phyloP scores from a whole-genome alignment of 2,113 vertebrate species.

The Peromyscus leucopus region DNA sequence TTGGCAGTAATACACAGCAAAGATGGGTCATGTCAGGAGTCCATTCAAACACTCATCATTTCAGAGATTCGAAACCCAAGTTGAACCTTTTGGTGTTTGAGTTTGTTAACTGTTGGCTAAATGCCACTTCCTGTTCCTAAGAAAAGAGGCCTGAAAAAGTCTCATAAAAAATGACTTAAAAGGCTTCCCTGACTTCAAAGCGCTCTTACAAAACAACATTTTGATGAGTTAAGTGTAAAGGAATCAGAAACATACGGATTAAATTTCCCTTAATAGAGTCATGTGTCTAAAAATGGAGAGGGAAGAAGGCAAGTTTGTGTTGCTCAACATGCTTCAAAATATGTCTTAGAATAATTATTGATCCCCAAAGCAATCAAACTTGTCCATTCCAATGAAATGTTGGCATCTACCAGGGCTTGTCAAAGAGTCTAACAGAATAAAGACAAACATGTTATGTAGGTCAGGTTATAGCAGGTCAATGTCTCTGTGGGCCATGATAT shows the following conservation, averaged over 20 bases:
- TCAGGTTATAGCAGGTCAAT: background rate
- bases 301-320: constrained; percentile 71
- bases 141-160: constrained; percentile 83
- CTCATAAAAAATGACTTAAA: constrained; percentile 86
- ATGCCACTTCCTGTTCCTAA: constrained; percentile 84
- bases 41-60: constrained; percentile 75
- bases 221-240: constrained; percentile 86
- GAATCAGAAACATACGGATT: constrained; percentile 85
- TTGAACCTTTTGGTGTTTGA: constrained; percentile 82
- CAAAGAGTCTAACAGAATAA: background rate
- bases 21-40: constrained; percentile 74
- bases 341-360: constrained; percentile 15
- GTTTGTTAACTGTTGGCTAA: constrained; percentile 83
- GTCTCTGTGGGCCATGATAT: background rate
- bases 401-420: background rate
- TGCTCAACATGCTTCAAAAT: constrained; percentile 60
- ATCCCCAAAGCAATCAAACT: constrained; percentile 44
- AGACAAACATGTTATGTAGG: background rate
- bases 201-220: constrained; percentile 84
- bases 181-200: constrained; percentile 85
- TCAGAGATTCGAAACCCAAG: constrained; percentile 77
- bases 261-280: constrained; percentile 84
- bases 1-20: constrained; percentile 59
- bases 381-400: background rate
- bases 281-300: constrained; percentile 75